phyloP scores from a whole-genome alignment of 2,113 vertebrate genomes.

The Archilochus colubris region DNA sequence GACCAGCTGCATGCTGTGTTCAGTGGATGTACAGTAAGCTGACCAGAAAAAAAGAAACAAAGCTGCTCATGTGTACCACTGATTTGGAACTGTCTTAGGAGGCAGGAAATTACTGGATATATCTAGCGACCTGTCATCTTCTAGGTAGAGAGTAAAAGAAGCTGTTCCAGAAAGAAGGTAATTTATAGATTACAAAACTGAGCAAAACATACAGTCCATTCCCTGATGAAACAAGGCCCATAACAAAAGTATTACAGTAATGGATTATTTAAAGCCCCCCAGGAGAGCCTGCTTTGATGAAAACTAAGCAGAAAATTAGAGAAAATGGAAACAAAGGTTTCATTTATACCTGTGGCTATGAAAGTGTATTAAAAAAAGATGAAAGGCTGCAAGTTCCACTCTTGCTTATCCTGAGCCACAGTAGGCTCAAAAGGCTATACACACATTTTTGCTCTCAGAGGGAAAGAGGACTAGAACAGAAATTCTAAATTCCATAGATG shows the following conservation, averaged over 20 bases:
- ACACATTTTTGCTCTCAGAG: not conserved
- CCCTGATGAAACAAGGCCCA: not conserved
- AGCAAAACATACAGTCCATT: not conserved
- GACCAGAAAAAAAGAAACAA: not conserved
- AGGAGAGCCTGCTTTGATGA: conserved; percentile 23
- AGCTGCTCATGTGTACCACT: not conserved
- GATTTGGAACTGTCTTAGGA: not conserved
- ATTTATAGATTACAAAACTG: not conserved
- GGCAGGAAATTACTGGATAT: not conserved
- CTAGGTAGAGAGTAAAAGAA: not conserved
- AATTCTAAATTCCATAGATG: not conserved
- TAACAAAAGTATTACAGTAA: conserved; percentile 1
- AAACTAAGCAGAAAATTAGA: conserved; percentile 57
- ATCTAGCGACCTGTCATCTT: not conserved
- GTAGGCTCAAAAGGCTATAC: not conserved
- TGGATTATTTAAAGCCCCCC: conserved; percentile 35
- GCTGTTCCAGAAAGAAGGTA: not conserved
- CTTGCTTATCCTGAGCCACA: not conserved
- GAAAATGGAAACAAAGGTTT: conserved; percentile 57
- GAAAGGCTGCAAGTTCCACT: conserved; percentile 5
- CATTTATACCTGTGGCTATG: conserved; percentile 36
- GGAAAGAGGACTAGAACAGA: not conserved
- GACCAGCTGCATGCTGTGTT: accelerated
- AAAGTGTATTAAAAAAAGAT: conserved; percentile 21
- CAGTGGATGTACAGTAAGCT: not conserved